phyloP scores from a whole-genome alignment of 2,797 vertebrate genomes.

The Halcyon chelicuti region DNA sequence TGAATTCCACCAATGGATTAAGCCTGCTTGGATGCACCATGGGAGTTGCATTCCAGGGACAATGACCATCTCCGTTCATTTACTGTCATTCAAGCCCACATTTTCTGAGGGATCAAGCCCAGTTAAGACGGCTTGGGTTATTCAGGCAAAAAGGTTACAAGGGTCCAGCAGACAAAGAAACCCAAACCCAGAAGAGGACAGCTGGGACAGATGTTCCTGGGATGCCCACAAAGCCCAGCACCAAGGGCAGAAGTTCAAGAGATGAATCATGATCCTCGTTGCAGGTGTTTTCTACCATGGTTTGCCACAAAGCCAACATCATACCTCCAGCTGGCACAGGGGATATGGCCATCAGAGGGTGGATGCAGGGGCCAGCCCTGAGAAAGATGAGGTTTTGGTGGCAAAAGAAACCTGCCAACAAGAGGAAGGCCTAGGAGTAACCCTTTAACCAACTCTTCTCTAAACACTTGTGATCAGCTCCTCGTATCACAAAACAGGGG shows the following conservation, averaged over 20 bases:
- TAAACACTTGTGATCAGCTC: not conserved
- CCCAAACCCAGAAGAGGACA: not conserved
- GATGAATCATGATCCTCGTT: fast-evolving
- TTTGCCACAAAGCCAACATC: not conserved
- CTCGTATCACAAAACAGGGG: not conserved
- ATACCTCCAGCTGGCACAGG: fast-evolving
- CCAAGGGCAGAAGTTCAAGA: not conserved
- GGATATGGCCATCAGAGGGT: fast-evolving
- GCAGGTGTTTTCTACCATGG: fast-evolving
- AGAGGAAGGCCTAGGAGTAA: not conserved
- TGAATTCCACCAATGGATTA: not conserved
- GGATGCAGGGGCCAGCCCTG: not conserved
- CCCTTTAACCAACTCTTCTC: not conserved
- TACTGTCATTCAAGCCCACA: not conserved
- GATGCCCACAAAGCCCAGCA: not conserved
- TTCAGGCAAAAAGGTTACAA: not conserved
- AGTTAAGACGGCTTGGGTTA: not conserved
- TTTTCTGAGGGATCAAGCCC: not conserved
- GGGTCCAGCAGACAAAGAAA: not conserved
- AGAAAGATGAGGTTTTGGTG: not conserved
- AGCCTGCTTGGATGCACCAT: not conserved
- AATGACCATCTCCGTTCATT: not conserved
- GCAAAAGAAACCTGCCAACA: not conserved
- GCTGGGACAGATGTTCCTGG: not conserved
- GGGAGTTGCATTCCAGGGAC: not conserved